Evolutionary conservation across 2,797 vertebrate species (phyloP), one percentile per base, ranked within the genome.

Genomic region (Lutjanus argentimaculatus): DNA sequence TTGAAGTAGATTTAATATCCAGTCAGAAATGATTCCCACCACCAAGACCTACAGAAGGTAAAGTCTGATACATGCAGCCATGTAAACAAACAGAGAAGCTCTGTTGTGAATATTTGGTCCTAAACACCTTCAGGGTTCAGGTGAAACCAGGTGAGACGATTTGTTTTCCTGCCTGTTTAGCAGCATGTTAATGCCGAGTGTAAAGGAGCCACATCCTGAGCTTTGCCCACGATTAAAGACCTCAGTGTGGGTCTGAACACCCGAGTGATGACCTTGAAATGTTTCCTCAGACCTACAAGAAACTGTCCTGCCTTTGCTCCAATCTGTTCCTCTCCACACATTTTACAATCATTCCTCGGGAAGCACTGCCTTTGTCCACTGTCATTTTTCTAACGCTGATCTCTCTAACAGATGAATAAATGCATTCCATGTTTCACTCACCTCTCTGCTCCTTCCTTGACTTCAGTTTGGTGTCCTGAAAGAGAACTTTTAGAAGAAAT

Each of bases 401-500:
- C 83, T 89, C 73, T 92, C 80, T 94, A 95, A 95, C 91, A 74
- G 89, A 93, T 95, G 89, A 95, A 96, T 97, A 96, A 97, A 97
- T 64, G 75, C 92, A 91, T 93, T 96, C 92, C 93, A 64, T 89
- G 88, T 89, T 88, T 89, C 85, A 85, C 82, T 82, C 82, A 17
- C 51, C 53, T 77, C 72, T 70, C 51, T 21, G 40, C 25, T 65
- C 22, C 2, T 67, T 65, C 52, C 84, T 77, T 63, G 14, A 36
- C 56, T 45, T 12, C 46, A 11, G 1, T 12, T 14, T 40, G 21
- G 52, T 7, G 4, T n/a, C 49, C 9, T 36, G 16, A 30, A 69
- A 36, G 21, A n/a, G 14, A 12, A n/a, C 15, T 52, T 51, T 17
- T 46, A n/a, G 9, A 51, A n/a, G 17, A 42, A 62, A 62, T 14